Percentiles rank a stretch among this genome's conserved stretches.
phyloP scores from a whole-genome alignment of 1,140 invertebrate species.

The Zaprionus nigranus region DNA sequence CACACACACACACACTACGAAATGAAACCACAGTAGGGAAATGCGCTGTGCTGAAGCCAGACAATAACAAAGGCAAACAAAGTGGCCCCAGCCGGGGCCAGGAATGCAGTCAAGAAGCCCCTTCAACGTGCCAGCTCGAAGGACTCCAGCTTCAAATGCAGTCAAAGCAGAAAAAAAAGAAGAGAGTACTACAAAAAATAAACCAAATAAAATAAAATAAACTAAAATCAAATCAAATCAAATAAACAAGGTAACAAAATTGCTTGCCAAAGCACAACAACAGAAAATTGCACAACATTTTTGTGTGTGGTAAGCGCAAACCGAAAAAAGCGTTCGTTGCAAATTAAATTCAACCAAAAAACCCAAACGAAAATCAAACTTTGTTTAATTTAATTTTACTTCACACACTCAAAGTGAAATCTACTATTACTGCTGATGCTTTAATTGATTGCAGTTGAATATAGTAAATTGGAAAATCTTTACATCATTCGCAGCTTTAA shows the following conservation, averaged over 20 bases:
- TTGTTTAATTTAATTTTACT: background rate
- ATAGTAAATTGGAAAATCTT: background rate
- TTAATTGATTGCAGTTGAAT: background rate
- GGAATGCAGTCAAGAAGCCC: constrained; percentile 1
- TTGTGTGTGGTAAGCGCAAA: constrained; percentile 15
- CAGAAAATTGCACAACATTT: constrained; percentile 41
- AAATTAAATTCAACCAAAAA: background rate
- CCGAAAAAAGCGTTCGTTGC: background rate
- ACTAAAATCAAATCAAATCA: constrained; percentile 28
- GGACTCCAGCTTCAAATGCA: constrained; percentile 48
- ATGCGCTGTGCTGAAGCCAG: constrained; percentile 26
- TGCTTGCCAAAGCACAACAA: constrained; percentile 26
- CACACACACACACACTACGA: background rate
- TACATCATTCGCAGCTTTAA: background rate
- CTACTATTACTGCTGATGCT: background rate
- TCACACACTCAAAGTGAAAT: background rate
- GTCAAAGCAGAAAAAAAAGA: constrained; percentile 36
- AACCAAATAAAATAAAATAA: constrained; percentile 8
- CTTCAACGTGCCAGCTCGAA: background rate
- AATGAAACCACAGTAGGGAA: constrained; percentile 17
- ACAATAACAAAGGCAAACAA: constrained; percentile 54
- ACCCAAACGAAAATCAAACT: constrained; percentile 4
- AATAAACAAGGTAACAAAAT: constrained; percentile 26
- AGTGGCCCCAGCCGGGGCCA: constrained; percentile 32
- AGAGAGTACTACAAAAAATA: background rate